Evolutionary conservation across 2,797 vertebrate species (phyloP).

Genomic region (Sphenopsis melanotis): DNA sequence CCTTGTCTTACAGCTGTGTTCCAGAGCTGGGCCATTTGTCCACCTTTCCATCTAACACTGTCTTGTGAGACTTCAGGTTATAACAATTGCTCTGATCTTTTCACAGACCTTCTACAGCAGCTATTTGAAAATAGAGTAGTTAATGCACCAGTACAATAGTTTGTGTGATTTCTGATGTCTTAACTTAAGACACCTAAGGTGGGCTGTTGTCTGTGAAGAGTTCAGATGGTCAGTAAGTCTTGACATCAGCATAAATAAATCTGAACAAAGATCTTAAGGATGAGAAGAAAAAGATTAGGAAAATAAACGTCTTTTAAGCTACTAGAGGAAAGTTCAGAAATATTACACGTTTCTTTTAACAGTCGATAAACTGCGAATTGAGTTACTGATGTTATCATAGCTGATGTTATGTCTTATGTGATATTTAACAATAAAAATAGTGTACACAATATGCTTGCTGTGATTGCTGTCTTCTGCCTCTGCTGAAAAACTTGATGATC

Average conservation of each 20-base stretch:
- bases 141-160: neutral
- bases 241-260: neutral
- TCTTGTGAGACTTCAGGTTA: neutral
- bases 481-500: neutral
- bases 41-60: neutral
- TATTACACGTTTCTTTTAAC: neutral
- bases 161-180: neutral
- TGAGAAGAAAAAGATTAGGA: neutral
- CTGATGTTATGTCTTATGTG: neutral
- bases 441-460: neutral
- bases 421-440: neutral
- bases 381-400: neutral
- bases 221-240: neutral
- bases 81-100: neutral
- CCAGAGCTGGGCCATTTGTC: neutral
- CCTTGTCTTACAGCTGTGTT: neutral
- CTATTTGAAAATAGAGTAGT: neutral
- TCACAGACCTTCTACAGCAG: neutral
- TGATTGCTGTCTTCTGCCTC: neutral
- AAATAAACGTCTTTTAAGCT: neutral
- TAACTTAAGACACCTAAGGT: neutral
- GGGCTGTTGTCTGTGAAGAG: neutral
- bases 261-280: neutral
- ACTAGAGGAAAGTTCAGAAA: neutral
- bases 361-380: neutral